Conservation (phyloP, 1,140 invertebrate species). For the Meloidogyne exigua region DNA sequence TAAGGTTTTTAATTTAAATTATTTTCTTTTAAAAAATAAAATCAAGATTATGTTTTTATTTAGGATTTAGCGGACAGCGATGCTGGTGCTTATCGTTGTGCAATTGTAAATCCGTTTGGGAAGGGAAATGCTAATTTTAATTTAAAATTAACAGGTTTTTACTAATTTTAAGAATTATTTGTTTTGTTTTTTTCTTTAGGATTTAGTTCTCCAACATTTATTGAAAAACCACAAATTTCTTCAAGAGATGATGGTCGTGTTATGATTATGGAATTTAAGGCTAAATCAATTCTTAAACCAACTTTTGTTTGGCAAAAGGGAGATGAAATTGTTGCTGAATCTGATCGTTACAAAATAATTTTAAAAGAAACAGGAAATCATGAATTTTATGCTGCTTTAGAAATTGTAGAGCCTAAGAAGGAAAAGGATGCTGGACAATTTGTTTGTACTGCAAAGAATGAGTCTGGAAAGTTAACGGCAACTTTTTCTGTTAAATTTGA, state of each 20-base stretch:
- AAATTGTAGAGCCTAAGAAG: constrained; percentile 63
- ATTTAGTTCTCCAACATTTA: constrained; percentile 85
- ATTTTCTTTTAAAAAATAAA: too few species aligned
- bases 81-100: constrained; percentile 67
- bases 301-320: constrained; percentile 86
- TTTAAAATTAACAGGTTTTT: constrained; percentile 63
- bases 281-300: constrained; percentile 87
- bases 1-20: constrained; percentile 69
- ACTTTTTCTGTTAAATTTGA: constrained; percentile 64
- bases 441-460: constrained; percentile 64
- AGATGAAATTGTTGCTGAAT: constrained; percentile 78
- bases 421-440: constrained; percentile 64
- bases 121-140: constrained; percentile 65
- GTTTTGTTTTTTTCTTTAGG: constrained; percentile 49
- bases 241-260: constrained; percentile 91
- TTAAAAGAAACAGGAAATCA: constrained; percentile 58
- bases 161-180: constrained; percentile 16
- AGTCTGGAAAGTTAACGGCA: constrained; percentile 62
- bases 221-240: constrained; percentile 90
- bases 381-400: constrained; percentile 61
- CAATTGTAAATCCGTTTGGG: constrained; percentile 65
- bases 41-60: constrained; percentile 19
- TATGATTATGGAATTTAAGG: constrained; percentile 92
- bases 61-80: constrained; percentile 64
- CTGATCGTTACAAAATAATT: constrained; percentile 72